Base-by-base conservation (phyloP, 1,140 invertebrate genomes). In the Drosophila melanogaster region DNA sequence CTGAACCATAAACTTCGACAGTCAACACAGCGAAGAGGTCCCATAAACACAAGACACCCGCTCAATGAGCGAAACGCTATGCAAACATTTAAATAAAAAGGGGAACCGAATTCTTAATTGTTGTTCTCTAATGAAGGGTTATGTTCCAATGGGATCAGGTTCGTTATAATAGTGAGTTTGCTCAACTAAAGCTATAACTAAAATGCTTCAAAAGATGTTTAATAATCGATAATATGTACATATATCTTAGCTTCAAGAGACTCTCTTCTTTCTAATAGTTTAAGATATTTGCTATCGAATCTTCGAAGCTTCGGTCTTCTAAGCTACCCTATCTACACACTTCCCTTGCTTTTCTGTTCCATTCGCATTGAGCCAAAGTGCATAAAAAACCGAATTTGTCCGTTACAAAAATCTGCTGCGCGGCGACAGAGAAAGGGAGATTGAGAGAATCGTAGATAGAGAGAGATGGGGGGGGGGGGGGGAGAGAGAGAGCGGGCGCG, bases 321-420 rank as follows among this genome's bases (percentile, higher is more conserved):
- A 61, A 61, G 35, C 54, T 59, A 58, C 35, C 47, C 30, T 64
- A 17, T 33, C 35, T 24, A 17, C 11, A 17, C 11, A 19, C 37
- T 66, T 47, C 44, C n/a, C n/a, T 64, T 26, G 19, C 19, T 14
- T 65, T 17, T 26, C 37, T 24, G 4, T 15, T 11, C 24, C 30
- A 10, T 30, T 24, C 22, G 55, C 43, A 33, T 37, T 44, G 54
- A 59, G 26, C 44, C 51, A 61, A 72, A 61, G 70, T 89, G 79
- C 84, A 89, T 83, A 79, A 72, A 49, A 70, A 70, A 46, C 10
- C 1, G 19, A 47, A 81, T 79, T 90, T 90, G 86, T 86, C 86
- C 86, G 86, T 90, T 90, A 90, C 86, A 90, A 89, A 75, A 90
- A 90, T 90, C 86, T 90, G 81, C 74, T 66, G 70, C 54, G 60